Base-by-base conservation (phyloP, 2,888 invertebrate species). In the Pristionchus arcanus region DNA sequence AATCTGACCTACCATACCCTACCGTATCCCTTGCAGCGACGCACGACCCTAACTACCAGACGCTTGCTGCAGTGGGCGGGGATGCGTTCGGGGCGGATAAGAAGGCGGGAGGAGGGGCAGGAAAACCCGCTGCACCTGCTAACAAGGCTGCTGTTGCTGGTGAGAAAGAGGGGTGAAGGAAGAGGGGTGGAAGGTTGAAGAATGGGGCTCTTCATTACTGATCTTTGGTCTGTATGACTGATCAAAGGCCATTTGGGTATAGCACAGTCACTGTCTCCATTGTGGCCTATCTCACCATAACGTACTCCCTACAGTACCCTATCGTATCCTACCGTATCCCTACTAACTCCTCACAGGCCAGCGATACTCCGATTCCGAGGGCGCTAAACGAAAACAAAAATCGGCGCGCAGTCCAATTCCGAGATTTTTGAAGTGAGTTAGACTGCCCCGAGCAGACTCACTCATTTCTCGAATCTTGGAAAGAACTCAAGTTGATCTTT, bases 71-170 rank as follows among this genome's bases (percentile, higher is more conserved):
- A 11, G 81, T 81, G 15, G 81, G 81, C 7, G 81, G 81, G 2
- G 81, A 81, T 28, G 81, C 81, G 53, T 81, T 81, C 28, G 81
- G 81, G 0, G 81, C 81, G 21, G 81, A 81, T 19, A 81, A 81
- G 81, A 81, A 81, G 81, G 81, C 49, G 1, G 81, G 49, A 53
- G 81, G 81, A 28, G 81, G 81, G 13, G 81, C 25, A 1, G 74
- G 34, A 31, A 81, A 81, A n/a, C 81, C 81, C 1, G n/a, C 5
- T 0, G 81, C 81, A 81, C 81, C 81, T 53, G 49, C 28, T 53
- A 81, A 81, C 28, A 81, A 81, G 81, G 81, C 81, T 28, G 81
- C 81, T 4, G 81, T 81, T n/a, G 81, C 81, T 25, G 81, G 81
- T 53, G 81, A 81, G 81, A n/a, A 1, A 21, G 37, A 19, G 31